Base-by-base conservation (phyloP, 2,888 invertebrate genomes). In the Dascillus cervinus region DNA sequence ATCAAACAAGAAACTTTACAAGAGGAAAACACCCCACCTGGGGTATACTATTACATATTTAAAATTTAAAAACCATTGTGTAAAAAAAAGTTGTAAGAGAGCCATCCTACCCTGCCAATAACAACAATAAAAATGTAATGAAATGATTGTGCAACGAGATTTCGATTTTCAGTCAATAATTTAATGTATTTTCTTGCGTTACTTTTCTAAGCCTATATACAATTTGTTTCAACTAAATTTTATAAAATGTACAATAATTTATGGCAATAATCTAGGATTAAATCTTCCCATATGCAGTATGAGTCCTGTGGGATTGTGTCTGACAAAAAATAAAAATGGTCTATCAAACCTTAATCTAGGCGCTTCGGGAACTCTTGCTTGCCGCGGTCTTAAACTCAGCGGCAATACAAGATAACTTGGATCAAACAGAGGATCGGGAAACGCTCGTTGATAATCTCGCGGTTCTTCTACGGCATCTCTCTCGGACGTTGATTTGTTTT, bases 261-360 rank as follows among this genome's bases (percentile, higher is more conserved):
- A 85, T 61, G 85, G 85, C 63, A 85, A 66, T 56, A 86, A 73
- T 65, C 83, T 77, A 22, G 86, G 89, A 64, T 86, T 89, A 67
- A 86, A 89, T 57, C 89, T 73, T 22, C 90, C 90, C 71, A 88
- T 85, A 59, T 86, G 86, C 29, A 91, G 67, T 52, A 91, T 84
- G 69, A 90, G 76, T 38, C 90, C 90, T n/a, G 89, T 83, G 1
- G 89, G 90, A 63, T 90, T 90, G 63, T 91, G 90, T 55, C 90
- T 73, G 8, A 90, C 85, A 49, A 88, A 83, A 62, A 85, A 91
- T 13, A 91, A 69, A 71, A 91, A 91, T 1, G 90, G 90, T 55
- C 88, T 73, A 52, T 91, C 89, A 57, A 88, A 82, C 50, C 84
- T 78, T 55, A 91, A 69, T 55, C 88, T 71, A 3, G 82, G 84